A percentile compares a stretch with the other conserved stretches of the same genome.
Conservation (phyloP, 2,113 vertebrate genomes). For the Panthera leo region DNA sequence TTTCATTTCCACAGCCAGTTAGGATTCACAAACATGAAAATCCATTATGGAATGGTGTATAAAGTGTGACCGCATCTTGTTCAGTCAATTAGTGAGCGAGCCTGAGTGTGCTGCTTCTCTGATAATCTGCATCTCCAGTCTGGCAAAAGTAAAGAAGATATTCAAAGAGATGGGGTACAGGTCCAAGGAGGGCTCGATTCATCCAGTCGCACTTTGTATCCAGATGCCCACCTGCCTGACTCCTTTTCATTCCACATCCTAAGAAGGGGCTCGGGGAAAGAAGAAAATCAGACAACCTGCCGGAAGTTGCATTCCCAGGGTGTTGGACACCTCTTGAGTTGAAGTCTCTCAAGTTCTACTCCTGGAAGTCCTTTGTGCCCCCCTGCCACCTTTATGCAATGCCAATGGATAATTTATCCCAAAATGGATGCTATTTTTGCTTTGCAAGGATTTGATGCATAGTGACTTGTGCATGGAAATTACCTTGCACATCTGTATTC, state of each 20-base stretch:
- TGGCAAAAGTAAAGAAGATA: slow-evolving; percentile 27
- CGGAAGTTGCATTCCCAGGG: neutral
- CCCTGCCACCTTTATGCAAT: slow-evolving; percentile 74
- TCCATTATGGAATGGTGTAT: slow-evolving; percentile 92
- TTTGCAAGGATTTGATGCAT: slow-evolving; percentile 81
- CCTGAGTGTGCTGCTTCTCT: slow-evolving; percentile 86
- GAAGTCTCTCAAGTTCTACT: slow-evolving; percentile 41
- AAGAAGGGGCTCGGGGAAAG: slow-evolving; percentile 57
- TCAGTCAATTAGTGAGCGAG: slow-evolving; percentile 91
- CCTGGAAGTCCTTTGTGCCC: slow-evolving; percentile 65
- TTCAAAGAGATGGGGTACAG: neutral
- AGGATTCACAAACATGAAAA: slow-evolving; percentile 94
- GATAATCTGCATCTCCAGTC: slow-evolving; percentile 69
- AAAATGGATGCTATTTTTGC: slow-evolving; percentile 85
- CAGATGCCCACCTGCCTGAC: neutral
- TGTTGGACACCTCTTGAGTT: slow-evolving; percentile 52
- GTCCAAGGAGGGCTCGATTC: slow-evolving; percentile 51
- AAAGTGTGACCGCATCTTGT: slow-evolving; percentile 93
- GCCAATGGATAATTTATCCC: slow-evolving; percentile 81
- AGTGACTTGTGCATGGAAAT: slow-evolving; percentile 85
- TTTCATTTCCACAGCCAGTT: slow-evolving; percentile 92
- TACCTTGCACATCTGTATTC: slow-evolving; percentile 85
- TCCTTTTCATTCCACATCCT: neutral
- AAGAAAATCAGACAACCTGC: neutral
- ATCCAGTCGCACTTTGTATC: neutral